Conservation (phyloP, 2,797 vertebrate genomes). For the Danio tinwini region DNA sequence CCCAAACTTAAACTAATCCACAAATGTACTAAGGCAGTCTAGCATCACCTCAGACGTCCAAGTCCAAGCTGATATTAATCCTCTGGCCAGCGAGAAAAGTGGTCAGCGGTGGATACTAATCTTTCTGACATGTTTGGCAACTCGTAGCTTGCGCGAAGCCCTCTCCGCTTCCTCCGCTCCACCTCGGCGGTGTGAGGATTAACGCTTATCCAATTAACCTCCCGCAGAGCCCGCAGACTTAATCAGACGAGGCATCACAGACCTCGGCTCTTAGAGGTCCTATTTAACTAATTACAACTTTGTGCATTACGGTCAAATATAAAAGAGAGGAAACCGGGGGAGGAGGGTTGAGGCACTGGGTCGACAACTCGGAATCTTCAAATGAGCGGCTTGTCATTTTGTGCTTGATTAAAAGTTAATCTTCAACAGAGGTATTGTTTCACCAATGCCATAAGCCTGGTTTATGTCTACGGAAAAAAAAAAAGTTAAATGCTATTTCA, state of each 20-base stretch:
- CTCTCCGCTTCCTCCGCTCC: slow-evolving; percentile 80
- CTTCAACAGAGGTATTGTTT: slow-evolving; percentile 74
- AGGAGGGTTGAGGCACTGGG: slow-evolving; percentile 58
- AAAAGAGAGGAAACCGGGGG: slow-evolving; percentile 70
- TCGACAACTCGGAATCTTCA: slow-evolving; percentile 66
- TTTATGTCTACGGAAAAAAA: slow-evolving; percentile 55
- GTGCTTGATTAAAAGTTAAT: slow-evolving; percentile 78
- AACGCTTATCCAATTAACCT: slow-evolving; percentile 93
- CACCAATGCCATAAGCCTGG: slow-evolving; percentile 67
- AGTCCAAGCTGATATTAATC: slow-evolving; percentile 48
- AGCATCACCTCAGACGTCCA: slow-evolving; percentile 51
- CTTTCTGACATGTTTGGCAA: slow-evolving; percentile 86
- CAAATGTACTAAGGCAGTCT: slow-evolving; percentile 14
- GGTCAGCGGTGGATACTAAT: slow-evolving; percentile 69
- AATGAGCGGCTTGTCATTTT: slow-evolving; percentile 71
- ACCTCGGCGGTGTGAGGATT: slow-evolving; percentile 86
- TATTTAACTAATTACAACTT: slow-evolving; percentile 86
- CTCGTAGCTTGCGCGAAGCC: slow-evolving; percentile 70
- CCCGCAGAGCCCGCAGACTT: slow-evolving; percentile 78
- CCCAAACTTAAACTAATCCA: neutral
- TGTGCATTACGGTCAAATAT: slow-evolving; percentile 74
- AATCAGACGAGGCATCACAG: slow-evolving; percentile 77
- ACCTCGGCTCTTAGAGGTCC: slow-evolving; percentile 69
- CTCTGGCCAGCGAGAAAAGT: slow-evolving; percentile 67
- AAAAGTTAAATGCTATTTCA: slow-evolving; percentile 73